A percentile compares a stretch with the other conserved stretches of the same genome.
These are phyloP conservation scores for human (Homo sapiens) DNA, from an alignment of 2,113 vertebrate genomes.

Conservation along the genomic window DNA sequence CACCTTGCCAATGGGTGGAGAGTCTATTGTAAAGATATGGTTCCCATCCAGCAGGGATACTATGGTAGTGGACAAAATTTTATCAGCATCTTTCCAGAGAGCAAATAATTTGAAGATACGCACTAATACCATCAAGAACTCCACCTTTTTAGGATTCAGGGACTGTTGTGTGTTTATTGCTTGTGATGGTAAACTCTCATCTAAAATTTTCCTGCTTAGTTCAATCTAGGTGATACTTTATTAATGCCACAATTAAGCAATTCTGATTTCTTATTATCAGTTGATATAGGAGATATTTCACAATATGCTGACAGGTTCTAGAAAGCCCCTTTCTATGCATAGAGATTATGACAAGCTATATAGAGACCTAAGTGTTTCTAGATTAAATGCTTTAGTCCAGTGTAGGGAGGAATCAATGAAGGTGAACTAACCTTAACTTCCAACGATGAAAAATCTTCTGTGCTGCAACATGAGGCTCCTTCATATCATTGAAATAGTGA, in stretches of 20 bases:
- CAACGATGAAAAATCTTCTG: neutral
- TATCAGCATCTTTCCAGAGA: neutral
- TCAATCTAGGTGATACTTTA: neutral
- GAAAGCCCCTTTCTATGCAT: neutral
- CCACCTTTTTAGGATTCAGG: neutral
- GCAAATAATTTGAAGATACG: neutral
- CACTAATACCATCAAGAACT: neutral
- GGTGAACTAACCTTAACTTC: slow-evolving; percentile 40
- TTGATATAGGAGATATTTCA: neutral
- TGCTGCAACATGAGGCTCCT: neutral
- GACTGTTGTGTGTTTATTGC: neutral
- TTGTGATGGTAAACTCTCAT: neutral
- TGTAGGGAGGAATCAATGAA: neutral
- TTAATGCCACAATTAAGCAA: neutral
- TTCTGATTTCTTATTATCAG: neutral
- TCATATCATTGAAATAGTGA: neutral
- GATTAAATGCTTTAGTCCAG: neutral
- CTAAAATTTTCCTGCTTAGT: neutral
- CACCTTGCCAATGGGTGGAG: neutral
- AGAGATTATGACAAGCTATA: neutral
- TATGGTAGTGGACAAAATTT: neutral
- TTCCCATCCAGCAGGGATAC: neutral
- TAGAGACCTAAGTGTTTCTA: neutral
- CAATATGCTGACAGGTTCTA: neutral
- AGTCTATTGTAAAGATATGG: neutral